Evolutionary conservation across 2,113 vertebrate species (phyloP).

Genomic region (Nothocercus julius): DNA sequence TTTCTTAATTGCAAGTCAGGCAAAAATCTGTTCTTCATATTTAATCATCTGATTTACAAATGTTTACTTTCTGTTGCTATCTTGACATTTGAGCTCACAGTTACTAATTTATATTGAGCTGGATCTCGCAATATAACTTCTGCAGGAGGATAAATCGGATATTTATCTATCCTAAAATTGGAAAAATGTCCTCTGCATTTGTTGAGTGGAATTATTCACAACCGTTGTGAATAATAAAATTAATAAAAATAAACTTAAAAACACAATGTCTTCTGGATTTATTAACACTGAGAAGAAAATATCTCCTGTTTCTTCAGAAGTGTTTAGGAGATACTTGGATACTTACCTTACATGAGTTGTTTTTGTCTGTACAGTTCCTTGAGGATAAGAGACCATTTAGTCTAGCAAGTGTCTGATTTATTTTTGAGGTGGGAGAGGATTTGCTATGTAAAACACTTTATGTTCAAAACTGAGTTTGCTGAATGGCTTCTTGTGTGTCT

Average conservation of each 20-base stretch:
- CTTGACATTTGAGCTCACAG: not conserved
- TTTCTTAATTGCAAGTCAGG: not conserved
- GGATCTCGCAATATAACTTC: not conserved
- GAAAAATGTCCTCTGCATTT: not conserved
- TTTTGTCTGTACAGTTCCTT: not conserved
- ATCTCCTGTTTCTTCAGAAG: not conserved
- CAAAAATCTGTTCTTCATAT: not conserved
- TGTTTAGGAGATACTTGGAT: not conserved
- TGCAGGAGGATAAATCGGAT: not conserved
- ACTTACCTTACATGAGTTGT: not conserved
- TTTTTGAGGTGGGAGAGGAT: not conserved
- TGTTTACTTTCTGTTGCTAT: not conserved
- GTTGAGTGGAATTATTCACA: not conserved
- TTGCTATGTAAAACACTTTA: not conserved
- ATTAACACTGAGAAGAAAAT: not conserved
- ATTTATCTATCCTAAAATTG: not conserved
- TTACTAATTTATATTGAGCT: not conserved
- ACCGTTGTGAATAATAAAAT: not conserved
- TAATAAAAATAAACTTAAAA: no score
- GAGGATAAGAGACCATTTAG: not conserved
- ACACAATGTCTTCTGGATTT: not conserved
- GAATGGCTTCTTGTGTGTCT: not conserved
- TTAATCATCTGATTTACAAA: not conserved
- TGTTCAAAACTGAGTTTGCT: not conserved
- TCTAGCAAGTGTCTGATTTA: not conserved